Evolutionary conservation across 2,113 vertebrate species (phyloP), one percentile per base, ranked within the genome.

Genomic region (Cathartes aura): DNA sequence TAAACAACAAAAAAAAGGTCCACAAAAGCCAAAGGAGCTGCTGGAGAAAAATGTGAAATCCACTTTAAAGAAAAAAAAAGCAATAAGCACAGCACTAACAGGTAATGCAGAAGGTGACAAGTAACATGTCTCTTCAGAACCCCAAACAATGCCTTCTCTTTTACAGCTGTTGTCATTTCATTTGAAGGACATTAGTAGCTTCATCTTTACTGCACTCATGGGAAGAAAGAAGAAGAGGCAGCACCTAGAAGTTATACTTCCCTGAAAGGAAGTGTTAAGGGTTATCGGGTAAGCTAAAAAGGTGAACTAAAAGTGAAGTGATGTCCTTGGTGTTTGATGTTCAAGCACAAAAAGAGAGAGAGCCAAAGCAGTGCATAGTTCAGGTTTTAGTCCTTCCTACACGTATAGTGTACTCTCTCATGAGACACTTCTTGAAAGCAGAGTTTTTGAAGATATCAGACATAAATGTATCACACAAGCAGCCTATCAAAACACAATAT

Each of bases 241-340:
- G 79, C 74, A 82, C 36, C 82, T 52, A 78, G 79, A 83, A 95
- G 87, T 80, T 87, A 42, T 24, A 92, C 47, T 82, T 63, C 56
- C 27, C 38, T 93, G 79, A 94, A 90, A 72, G n/a, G n/a, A 80
- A 86, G 63, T 88, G 78, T 86, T 95, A 96, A 94, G 70, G 70
- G 87, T 95, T 96, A 90, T 74, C 5, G 8, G 50, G 68, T 88
- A 71, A 93, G 82, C 59, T 96, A 88, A 70, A 93, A 91, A 95
- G 53, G 75, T 95, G 89, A 94, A 60, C 60, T 80, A 80, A 76
- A 76, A 94, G 76, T 87, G 80, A 95, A 96, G 43, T 62, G 70
- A 63, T 88, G 84, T 94, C 87, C 91, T 95, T 96, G 84, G 38
- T 74, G 58, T 96, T 90, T 94, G 92, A 95, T 92, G 95, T 94